Evolutionary conservation across 1,140 invertebrate genomes (phyloP), one percentile per base, ranked within the genome.

Genomic region (Spodoptera frugiperda): DNA sequence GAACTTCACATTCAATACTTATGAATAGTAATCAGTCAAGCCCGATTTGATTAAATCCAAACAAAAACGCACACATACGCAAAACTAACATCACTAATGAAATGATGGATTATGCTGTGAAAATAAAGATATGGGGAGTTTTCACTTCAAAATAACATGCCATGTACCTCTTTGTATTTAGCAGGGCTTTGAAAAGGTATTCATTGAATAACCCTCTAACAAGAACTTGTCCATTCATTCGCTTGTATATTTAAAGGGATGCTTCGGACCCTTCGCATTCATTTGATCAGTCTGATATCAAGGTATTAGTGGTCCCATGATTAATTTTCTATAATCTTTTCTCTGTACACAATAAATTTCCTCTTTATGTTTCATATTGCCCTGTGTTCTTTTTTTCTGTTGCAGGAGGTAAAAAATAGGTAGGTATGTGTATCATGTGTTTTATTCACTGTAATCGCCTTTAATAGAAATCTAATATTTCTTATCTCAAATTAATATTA

Each of bases 271-370:
- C 17, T n/a, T 33, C 33, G 9, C 54, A 14, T 44, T 63, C 6
- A 63, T 63, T 63, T 63, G n/a, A 63, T 63, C 33, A 10, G n/a
- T 14, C n/a, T 17, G 33, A 63, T 63, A 17, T 39, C 25, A 33
- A 10, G 9, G 59, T 63, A 55, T 25, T 14, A 30, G 54, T 1
- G 10, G 53, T 21, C 53, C 30, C 8, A 53, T 63, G 15, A 63
- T 44, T 19, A 63, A 44, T 63, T 11, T 63, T 44, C 33, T 57
- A 5, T 57, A 46, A 44, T 63, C n/a, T 63, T 63, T 61, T 17
- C 33, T 19, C 11, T 39, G 19, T 9, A 61, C n/a, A 57, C 21
- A 14, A 57, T 21, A 14, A 0, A 1, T 57, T 57, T 57, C 15
- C 21, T 30, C 54, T 57, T 57, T 30, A 21, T 25, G 11, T 30